Percentiles rank a stretch among this genome's conserved stretches.
These are phyloP conservation scores for Hirtodrosophila cameraria DNA, from an alignment of 2,888 invertebrate species.

Conservation along the genomic window DNA sequence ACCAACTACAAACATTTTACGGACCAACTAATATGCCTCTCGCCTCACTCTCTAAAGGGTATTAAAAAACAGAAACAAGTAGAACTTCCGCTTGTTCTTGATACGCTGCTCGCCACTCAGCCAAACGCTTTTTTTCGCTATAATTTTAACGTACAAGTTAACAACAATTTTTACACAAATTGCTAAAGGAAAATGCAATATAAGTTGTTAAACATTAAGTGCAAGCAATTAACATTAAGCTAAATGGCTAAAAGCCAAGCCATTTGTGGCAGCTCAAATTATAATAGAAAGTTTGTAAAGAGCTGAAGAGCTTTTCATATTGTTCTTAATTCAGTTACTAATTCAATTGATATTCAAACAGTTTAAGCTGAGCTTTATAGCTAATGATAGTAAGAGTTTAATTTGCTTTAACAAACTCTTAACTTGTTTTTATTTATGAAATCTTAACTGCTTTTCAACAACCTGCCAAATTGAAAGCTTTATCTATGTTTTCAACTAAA, in stretches of 20 bases:
- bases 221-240: conserved; percentile 20
- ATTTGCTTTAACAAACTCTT: too few relatives aligned
- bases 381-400: too few relatives aligned
- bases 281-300: not conserved
- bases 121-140: not conserved
- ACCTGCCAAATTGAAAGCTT: too few relatives aligned
- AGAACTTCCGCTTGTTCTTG: conserved; percentile 35
- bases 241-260: not conserved
- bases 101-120: conserved; percentile 3
- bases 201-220: conserved; percentile 26
- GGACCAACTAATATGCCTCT: not conserved
- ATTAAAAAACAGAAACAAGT: conserved; percentile 6
- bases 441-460: too few relatives aligned
- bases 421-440: too few relatives aligned
- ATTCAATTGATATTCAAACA: too few relatives aligned
- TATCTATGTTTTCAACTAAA: conserved; percentile 2
- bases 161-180: conserved; percentile 43
- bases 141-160: conserved; percentile 31
- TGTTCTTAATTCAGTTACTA: too few relatives aligned
- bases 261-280: not conserved
- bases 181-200: conserved; percentile 43
- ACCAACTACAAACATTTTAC: too few relatives aligned
- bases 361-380: too few relatives aligned
- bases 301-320: too few relatives aligned
- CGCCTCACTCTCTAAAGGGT: not conserved